Evolutionary conservation across 2,113 vertebrate species (phyloP).

Genomic region (Pseudopodoces humilis): DNA sequence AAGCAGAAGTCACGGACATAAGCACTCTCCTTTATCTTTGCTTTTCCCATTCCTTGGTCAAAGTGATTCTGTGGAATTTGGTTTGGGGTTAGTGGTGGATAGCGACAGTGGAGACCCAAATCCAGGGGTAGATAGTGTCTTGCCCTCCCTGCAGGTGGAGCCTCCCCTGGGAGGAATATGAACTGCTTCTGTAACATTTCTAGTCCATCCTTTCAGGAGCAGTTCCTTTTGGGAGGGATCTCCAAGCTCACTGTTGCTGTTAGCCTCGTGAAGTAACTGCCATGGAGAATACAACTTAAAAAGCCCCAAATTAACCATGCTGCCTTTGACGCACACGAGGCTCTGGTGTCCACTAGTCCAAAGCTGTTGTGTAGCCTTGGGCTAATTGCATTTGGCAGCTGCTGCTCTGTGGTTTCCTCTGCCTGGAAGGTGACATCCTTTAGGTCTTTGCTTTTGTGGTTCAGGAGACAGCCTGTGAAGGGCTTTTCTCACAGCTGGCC

Average conservation of each 20-base stretch:
- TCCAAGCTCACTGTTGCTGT: fast-evolving
- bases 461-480: fast-evolving
- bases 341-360: neutral
- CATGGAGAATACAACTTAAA: neutral
- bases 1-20: neutral
- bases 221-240: neutral
- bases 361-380: neutral
- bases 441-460: too few relatives aligned
- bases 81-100: neutral
- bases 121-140: neutral
- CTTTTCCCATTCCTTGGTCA: neutral
- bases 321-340: fast-evolving
- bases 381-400: neutral
- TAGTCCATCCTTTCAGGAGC: neutral
- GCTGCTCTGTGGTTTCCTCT: neutral
- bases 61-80: neutral
- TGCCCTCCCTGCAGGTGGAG: neutral
- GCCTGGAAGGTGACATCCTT: neutral
- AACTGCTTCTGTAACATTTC: neutral
- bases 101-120: too few relatives aligned
- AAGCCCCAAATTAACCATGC: fast-evolving
- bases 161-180: neutral
- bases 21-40: neutral
- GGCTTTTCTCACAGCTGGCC: neutral
- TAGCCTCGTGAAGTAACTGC: neutral